Evolutionary conservation across 2,113 vertebrate genomes (phyloP).

Genomic region (human (Homo sapiens)): DNA sequence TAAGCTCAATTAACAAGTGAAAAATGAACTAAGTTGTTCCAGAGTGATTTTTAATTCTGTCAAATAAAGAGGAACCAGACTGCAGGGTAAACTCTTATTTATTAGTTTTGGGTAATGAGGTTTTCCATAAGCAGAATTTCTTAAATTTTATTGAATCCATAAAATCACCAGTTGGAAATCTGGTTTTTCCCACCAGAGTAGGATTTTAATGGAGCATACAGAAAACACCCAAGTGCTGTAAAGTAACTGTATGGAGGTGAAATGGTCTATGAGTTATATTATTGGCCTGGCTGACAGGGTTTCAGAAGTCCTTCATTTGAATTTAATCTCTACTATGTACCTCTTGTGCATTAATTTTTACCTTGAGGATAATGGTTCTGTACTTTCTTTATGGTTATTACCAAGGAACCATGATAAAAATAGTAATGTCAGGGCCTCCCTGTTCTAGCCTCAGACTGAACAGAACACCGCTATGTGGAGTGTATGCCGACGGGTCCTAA

Average conservation of each 20-base stretch:
- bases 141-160: constrained; percentile 80
- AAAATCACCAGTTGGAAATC: constrained; percentile 78
- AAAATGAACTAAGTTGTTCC: constrained; percentile 77
- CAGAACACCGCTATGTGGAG: background rate
- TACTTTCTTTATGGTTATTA: constrained; percentile 30
- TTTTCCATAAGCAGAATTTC: constrained; percentile 81
- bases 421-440: background rate
- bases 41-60: constrained; percentile 78
- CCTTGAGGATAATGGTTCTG: background rate
- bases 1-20: constrained; percentile 74
- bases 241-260: constrained; percentile 32
- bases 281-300: background rate
- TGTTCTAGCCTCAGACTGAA: background rate
- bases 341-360: background rate
- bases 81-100: constrained; percentile 78
- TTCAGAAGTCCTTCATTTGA: constrained; percentile 13
- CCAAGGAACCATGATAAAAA: background rate
- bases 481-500: background rate
- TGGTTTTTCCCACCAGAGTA: constrained; percentile 69
- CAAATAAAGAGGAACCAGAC: constrained; percentile 80
- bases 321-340: background rate
- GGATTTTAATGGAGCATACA: constrained; percentile 67
- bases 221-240: constrained; percentile 61
- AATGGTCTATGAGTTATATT: background rate
- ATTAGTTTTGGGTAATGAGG: constrained; percentile 79